Percentiles rank a stretch among this genome's conserved stretches.
Evolutionary conservation across 2,113 vertebrate genomes (phyloP).

Genomic region (Xiphorhynchus elegans): DNA sequence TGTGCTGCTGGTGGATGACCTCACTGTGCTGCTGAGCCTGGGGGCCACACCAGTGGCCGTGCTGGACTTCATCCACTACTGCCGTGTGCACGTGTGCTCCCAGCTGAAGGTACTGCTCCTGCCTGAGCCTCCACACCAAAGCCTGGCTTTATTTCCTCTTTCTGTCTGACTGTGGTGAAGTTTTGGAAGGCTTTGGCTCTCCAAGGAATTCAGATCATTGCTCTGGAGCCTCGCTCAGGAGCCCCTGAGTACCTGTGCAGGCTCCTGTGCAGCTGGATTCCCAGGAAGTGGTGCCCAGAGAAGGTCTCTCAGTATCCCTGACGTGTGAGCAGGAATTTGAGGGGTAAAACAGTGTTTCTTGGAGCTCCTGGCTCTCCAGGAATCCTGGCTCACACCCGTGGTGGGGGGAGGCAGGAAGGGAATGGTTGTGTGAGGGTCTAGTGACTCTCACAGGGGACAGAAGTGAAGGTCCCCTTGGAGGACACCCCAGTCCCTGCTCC

Average conservation of each 20-base stretch:
- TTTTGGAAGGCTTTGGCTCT: neutral
- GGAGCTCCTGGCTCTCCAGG: neutral
- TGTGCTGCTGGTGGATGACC: slow-evolving; percentile 87
- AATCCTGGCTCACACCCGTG: neutral
- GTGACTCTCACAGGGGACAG: neutral
- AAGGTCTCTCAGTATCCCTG: neutral
- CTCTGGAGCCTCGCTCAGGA: neutral
- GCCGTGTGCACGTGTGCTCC: slow-evolving; percentile 80
- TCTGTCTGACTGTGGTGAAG: rapidly evolving
- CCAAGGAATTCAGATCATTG: rapidly evolving
- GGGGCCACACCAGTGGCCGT: slow-evolving; percentile 71
- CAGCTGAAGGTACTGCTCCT: slow-evolving; percentile 78
- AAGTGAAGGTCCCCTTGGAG: neutral
- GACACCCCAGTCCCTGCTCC: neutral
- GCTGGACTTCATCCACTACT: slow-evolving; percentile 93
- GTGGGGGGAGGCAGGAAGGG: neutral
- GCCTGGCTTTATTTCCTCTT: neutral
- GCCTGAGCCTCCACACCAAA: neutral
- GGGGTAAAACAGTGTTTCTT: neutral
- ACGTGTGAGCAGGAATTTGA: rapidly evolving
- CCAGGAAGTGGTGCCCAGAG: neutral
- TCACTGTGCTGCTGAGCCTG: slow-evolving; percentile 87
- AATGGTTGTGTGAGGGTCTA: rapidly evolving
- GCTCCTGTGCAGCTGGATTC: neutral
- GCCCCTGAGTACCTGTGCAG: too few species aligned